A percentile compares a stretch with the other conserved stretches of the same genome.
These are phyloP conservation scores for Brachypodius melanocephalos DNA, from an alignment of 2,113 vertebrate genomes.

Conservation along the genomic window DNA sequence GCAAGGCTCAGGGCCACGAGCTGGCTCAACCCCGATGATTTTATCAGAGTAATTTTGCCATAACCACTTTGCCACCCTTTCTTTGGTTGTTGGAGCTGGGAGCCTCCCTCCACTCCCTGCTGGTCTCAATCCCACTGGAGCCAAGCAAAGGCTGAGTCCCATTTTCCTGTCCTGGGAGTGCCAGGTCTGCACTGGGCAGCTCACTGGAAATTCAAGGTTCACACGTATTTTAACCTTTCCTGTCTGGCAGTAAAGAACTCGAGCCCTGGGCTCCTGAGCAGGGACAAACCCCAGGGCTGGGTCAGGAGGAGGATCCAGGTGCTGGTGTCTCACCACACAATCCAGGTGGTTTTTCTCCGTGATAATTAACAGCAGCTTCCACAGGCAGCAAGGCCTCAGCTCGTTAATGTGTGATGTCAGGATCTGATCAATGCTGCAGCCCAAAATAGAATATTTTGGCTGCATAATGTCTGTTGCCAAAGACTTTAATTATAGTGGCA, in stretches of 20 bases:
- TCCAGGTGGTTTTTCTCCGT: fast-evolving
- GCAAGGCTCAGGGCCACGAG: neutral
- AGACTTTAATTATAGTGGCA: neutral
- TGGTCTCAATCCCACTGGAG: fast-evolving
- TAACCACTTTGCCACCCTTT: neutral
- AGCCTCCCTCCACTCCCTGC: neutral
- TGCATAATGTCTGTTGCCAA: neutral
- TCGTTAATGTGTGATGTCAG: neutral
- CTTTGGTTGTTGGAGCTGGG: neutral
- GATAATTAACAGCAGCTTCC: neutral
- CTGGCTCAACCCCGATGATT: neutral
- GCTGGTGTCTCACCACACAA: fast-evolving
- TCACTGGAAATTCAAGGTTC: neutral
- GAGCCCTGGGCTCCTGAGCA: neutral
- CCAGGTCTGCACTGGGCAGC: neutral
- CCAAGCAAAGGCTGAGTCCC: fast-evolving
- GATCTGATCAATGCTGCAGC: neutral
- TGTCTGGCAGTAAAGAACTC: neutral
- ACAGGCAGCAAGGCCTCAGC: neutral
- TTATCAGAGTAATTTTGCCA: neutral
- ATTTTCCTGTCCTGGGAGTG: neutral
- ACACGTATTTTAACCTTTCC: neutral
- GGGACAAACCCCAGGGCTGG: neutral
- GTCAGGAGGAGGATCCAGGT: neutral
- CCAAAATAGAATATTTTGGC: slow-evolving; percentile 28